These are phyloP conservation scores for Diglossa brunneiventris DNA, from an alignment of 2,113 vertebrate species.

Conservation along the genomic window DNA sequence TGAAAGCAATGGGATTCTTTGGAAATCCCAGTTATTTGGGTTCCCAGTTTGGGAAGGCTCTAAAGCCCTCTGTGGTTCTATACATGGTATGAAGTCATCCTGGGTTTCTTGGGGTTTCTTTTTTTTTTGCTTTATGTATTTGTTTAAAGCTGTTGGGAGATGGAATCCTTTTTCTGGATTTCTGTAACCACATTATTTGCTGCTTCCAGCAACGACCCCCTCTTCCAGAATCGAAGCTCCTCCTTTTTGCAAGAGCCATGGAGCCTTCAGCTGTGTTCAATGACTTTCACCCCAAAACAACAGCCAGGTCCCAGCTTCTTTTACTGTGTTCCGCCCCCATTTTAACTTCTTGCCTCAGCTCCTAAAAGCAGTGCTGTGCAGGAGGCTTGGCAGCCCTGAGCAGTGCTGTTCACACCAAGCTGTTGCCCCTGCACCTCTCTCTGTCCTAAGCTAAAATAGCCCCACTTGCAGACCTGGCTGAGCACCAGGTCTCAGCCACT, in stretches of 20 bases:
- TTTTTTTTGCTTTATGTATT: neutral
- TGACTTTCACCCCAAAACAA: neutral
- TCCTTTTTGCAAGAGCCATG: neutral
- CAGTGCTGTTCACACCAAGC: neutral
- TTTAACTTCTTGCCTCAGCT: neutral
- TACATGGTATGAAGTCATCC: fast-evolving
- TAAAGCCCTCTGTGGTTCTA: neutral
- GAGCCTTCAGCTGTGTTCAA: neutral
- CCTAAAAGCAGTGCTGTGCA: neutral
- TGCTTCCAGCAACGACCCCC: neutral
- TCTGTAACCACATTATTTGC: neutral
- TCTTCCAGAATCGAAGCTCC: neutral
- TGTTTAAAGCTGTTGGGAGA: neutral
- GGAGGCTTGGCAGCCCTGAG: neutral
- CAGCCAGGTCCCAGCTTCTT: neutral
- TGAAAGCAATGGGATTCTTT: neutral
- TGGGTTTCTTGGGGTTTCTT: neutral
- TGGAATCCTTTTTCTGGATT: neutral
- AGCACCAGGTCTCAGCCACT: neutral
- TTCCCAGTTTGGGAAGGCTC: neutral
- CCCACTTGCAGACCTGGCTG: neutral
- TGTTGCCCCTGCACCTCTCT: neutral
- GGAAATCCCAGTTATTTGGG: neutral
- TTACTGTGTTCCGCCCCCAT: neutral
- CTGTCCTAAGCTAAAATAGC: neutral